Evolutionary conservation across 1,140 invertebrate genomes (phyloP).

Genomic region (Apolygus lucorum): DNA sequence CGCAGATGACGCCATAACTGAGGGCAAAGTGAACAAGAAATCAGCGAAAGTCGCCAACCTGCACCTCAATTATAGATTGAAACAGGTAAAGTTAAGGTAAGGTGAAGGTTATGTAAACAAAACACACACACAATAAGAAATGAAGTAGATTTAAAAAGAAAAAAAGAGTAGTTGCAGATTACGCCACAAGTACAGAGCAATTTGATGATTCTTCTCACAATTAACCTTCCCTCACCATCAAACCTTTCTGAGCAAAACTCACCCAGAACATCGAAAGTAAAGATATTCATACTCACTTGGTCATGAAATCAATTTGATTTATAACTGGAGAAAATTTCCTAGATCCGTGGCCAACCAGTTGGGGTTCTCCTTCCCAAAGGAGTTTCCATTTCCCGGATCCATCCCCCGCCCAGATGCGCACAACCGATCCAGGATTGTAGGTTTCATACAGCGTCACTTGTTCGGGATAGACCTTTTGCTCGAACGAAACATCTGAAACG

Average conservation of each 20-base stretch:
- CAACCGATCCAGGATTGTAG: constrained; percentile 79
- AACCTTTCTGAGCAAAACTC: neutral
- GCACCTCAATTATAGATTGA: too few species aligned
- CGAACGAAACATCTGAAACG: constrained; percentile 58
- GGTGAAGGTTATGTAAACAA: too few species aligned
- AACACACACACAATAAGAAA: too few species aligned
- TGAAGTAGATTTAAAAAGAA: too few species aligned
- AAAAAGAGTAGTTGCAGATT: neutral
- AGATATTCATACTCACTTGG: constrained; percentile 46
- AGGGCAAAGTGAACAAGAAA: too few species aligned
- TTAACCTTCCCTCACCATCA: neutral
- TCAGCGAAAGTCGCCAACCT: too few species aligned
- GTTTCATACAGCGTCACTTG: constrained; percentile 77
- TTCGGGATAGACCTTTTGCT: constrained; percentile 62
- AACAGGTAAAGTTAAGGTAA: too few species aligned
- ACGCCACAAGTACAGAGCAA: neutral
- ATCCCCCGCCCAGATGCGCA: constrained; percentile 66
- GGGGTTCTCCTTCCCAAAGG: constrained; percentile 64
- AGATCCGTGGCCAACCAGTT: constrained; percentile 46
- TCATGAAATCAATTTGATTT: constrained; percentile 48
- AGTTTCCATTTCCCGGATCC: constrained; percentile 54
- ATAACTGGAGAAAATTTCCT: constrained; percentile 67
- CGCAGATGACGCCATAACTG: too few species aligned
- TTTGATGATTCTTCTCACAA: too few species aligned
- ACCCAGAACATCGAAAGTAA: constrained; percentile 1